phyloP scores from a whole-genome alignment of 2,113 vertebrate species.

The Pomatostomus ruficeps region DNA sequence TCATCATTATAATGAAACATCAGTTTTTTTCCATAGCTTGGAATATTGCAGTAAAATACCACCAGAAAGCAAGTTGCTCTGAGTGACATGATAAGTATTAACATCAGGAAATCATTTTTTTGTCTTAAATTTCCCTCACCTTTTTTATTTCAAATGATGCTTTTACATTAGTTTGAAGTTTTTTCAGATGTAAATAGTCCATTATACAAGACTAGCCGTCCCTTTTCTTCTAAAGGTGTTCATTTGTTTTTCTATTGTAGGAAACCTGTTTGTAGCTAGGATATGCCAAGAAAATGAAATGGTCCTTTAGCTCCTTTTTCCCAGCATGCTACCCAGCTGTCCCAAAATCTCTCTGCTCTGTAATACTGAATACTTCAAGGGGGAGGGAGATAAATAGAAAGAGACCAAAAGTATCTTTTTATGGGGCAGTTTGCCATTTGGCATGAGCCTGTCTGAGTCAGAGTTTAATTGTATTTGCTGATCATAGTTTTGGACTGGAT shows the following conservation, averaged over 20 bases:
- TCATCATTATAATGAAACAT: neutral
- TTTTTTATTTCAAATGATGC: neutral
- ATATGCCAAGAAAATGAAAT: constrained; percentile 24
- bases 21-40: neutral
- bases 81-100: neutral
- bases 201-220: neutral
- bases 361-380: neutral
- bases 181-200: neutral
- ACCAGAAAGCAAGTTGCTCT: neutral
- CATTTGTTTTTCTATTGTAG: constrained; percentile 1
- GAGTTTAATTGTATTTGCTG: constrained; percentile 10
- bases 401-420: neutral
- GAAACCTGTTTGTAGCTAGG: neutral
- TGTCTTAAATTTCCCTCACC: neutral
- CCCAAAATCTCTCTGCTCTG: neutral
- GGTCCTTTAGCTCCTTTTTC: neutral
- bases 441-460: neutral
- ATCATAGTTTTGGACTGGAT: neutral
- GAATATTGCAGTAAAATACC: constrained; percentile 1
- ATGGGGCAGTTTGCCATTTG: neutral
- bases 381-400: constrained; percentile 15
- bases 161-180: neutral
- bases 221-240: neutral
- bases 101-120: neutral
- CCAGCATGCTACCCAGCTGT: constrained; percentile 1